A percentile compares a stretch with the other conserved stretches of the same genome.
Conservation (phyloP, 1,140 invertebrate species). For the Drosophila yakuba region DNA sequence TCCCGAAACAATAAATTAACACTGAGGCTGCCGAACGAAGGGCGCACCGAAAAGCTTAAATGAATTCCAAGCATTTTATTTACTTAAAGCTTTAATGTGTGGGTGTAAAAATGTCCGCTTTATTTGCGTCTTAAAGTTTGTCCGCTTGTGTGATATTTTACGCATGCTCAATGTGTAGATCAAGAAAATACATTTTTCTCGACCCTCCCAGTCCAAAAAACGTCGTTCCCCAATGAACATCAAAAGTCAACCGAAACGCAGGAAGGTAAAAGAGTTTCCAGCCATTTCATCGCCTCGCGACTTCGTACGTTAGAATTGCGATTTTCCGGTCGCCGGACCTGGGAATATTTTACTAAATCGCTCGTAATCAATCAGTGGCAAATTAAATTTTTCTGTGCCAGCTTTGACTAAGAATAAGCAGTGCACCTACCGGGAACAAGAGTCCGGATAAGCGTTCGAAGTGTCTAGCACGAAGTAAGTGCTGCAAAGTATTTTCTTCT, state of each 20-base stretch:
- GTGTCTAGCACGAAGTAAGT: neutral
- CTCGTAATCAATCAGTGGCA: slow-evolving; percentile 77
- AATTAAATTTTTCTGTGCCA: slow-evolving; percentile 78
- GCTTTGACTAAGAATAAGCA: slow-evolving; percentile 69
- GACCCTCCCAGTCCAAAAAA: slow-evolving; percentile 15
- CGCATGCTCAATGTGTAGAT: slow-evolving; percentile 68
- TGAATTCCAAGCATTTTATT: slow-evolving; percentile 64
- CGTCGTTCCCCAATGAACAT: neutral
- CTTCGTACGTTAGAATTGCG: slow-evolving; percentile 32
- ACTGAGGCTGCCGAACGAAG: slow-evolving; percentile 16
- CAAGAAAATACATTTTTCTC: slow-evolving; percentile 62
- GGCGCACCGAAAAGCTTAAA: neutral
- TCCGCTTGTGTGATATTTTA: slow-evolving; percentile 13
- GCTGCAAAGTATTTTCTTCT: slow-evolving; percentile 15
- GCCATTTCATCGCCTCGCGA: slow-evolving; percentile 32
- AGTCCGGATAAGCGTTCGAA: neutral
- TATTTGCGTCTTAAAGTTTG: neutral
- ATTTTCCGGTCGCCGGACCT: slow-evolving; percentile 4
- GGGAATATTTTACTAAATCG: slow-evolving; percentile 76
- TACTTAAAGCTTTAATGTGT: slow-evolving; percentile 22
- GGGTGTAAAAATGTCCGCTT: neutral
- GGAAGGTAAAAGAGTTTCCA: too few relatives aligned
- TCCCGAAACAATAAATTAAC: slow-evolving; percentile 67
- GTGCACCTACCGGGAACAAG: slow-evolving; percentile 16
- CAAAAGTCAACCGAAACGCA: too few relatives aligned